Percentiles rank a stretch among this genome's conserved stretches.
Evolutionary conservation across 1,140 invertebrate genomes (phyloP).

Genomic region (Himalopsyche phryganea): DNA sequence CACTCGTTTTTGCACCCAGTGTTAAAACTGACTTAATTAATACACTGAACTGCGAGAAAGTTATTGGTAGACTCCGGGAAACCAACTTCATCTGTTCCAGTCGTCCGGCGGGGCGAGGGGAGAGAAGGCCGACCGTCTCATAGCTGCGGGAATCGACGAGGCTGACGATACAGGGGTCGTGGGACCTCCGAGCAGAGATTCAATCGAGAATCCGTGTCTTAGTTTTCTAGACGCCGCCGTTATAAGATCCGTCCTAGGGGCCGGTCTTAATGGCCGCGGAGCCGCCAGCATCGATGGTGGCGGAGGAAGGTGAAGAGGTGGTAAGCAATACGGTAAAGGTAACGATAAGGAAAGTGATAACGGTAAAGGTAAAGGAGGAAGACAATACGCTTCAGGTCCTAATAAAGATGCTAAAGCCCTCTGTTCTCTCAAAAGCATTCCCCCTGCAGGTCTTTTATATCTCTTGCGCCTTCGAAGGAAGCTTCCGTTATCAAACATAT

Average conservation of each 20-base stretch:
- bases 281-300: conserved; percentile 38
- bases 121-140: conserved; percentile 47
- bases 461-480: conserved; percentile 92
- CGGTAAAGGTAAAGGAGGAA: conserved; percentile 45
- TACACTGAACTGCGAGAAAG: neutral
- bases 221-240: conserved; percentile 35
- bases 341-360: conserved; percentile 45
- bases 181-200: conserved; percentile 47
- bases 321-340: conserved; percentile 39
- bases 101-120: conserved; percentile 50
- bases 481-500: conserved; percentile 99
- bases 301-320: conserved; percentile 10
- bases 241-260: conserved; percentile 43
- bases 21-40: neutral
- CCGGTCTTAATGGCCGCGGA: conserved; percentile 44
- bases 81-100: conserved; percentile 50
- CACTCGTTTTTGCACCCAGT: neutral
- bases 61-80: neutral
- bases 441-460: conserved; percentile 77
- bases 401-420: conserved; percentile 48
- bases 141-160: conserved; percentile 37
- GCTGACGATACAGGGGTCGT: conserved; percentile 14
- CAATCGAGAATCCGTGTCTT: conserved; percentile 51
- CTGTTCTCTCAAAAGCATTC: conserved; percentile 39
- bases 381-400: conserved; percentile 47